Conservation (phyloP, 2,797 vertebrate species). For the Anguilla pacifica region DNA sequence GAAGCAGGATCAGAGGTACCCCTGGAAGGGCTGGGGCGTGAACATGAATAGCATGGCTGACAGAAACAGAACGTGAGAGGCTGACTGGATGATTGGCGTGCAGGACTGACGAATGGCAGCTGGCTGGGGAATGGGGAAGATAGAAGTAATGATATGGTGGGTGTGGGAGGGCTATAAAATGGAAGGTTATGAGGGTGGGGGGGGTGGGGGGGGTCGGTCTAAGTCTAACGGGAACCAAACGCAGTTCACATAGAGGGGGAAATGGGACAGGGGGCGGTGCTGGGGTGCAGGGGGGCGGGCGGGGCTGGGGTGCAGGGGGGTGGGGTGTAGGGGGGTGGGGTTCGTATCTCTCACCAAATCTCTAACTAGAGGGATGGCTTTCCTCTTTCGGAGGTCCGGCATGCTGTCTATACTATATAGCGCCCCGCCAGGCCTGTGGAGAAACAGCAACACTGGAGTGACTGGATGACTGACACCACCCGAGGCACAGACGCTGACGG, state of each 20-base stretch:
- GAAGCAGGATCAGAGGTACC: neutral
- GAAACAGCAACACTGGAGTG: slow-evolving; percentile 51
- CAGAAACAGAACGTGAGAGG: neutral
- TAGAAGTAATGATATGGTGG: neutral
- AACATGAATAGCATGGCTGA: neutral
- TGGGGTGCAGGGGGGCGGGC: neutral
- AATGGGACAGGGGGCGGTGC: neutral
- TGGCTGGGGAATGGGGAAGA: neutral
- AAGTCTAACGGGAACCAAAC: neutral
- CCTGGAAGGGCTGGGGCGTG: neutral
- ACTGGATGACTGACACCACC: neutral
- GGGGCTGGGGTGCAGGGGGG: too few relatives aligned
- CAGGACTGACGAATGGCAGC: neutral
- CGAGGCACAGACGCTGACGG: slow-evolving; percentile 21
- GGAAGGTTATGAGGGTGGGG: neutral
- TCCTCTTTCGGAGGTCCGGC: slow-evolving; percentile 98
- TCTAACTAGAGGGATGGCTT: slow-evolving; percentile 95
- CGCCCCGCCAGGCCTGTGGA: slow-evolving; percentile 90
- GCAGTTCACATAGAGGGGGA: neutral
- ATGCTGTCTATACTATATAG: slow-evolving; percentile 99
- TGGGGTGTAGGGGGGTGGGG: neutral
- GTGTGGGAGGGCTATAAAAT: neutral
- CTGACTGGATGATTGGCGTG: neutral
- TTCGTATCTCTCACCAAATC: slow-evolving; percentile 85
- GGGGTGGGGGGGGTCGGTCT: neutral